Base-by-base conservation (phyloP, 2,797 vertebrate genomes). In the Florisuga fusca region DNA sequence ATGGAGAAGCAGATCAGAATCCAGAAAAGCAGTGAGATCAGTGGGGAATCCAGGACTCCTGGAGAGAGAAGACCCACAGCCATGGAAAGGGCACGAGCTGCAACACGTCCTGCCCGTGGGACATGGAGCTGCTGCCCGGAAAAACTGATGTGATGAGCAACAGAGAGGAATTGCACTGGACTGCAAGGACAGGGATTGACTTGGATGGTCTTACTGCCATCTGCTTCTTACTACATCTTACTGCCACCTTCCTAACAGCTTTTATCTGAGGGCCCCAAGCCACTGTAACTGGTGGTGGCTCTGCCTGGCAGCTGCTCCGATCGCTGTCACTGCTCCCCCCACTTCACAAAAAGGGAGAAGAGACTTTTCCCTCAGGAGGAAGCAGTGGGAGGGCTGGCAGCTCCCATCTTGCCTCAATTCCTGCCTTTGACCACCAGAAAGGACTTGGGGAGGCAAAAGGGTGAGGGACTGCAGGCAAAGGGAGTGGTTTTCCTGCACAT, bases 21-120 rank as follows among this genome's bases (percentile, higher is more conserved):
- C 99, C 99, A 99, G 98, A 99, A 99, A 29, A 99, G 81, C 98
- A 99, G 98, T 0, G 98, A 97, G 95, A 99, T 96, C 94, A 99
- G 82, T 0, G 98, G 98, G 93, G 99, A 98, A 54, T 99, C 99
- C 87, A 99, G 98, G 16, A 99, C 98, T 21, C 99, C 99, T 97
- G 87, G 34, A 19, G 84, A 63, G 66, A 36, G 45, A 43, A 85
- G 27, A 86, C 15, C 69, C 33, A 6, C 0, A 19, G 31, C 5
- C 12, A 12, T 31, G 22, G 36, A 55, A 45, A 1, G 21, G 21
- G 64, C 41, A 43, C 5, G 58, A 48, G 51, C 29, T 23, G 7
- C 62, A 53, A 50, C 3, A 8, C 10, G 5, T 2, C 36, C 36
- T 43, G 78, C 25, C 51, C 12, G 1, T 12, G 1, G 1, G 67